These are phyloP conservation scores for Lepetodrilus schrolli DNA, from an alignment of 2,888 invertebrate species.

Conservation along the genomic window DNA sequence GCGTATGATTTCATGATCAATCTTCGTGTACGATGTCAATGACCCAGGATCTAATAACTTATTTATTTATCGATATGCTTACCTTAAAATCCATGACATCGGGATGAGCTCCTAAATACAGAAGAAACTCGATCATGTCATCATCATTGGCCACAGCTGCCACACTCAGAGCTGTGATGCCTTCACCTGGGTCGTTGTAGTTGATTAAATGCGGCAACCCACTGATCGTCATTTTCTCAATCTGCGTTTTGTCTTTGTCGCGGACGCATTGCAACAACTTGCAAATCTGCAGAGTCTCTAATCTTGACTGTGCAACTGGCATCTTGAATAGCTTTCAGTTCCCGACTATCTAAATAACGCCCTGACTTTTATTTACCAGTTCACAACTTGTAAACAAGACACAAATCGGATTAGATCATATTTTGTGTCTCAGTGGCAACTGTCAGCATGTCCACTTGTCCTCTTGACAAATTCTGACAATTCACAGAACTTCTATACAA, in stretches of 20 bases:
- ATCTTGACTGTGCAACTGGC: conserved; percentile 73
- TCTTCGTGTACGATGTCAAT: too few relatives aligned
- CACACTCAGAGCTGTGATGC: conserved; percentile 72
- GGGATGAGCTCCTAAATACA: conserved; percentile 74
- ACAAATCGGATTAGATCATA: not conserved
- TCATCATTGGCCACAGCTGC: conserved; percentile 74
- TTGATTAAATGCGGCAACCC: conserved; percentile 75
- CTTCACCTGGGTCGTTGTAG: conserved; percentile 73
- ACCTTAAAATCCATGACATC: conserved; percentile 73
- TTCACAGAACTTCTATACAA: too few relatives aligned
- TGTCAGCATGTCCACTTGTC: too few relatives aligned
- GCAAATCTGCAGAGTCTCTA: conserved; percentile 74
- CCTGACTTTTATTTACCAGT: not conserved
- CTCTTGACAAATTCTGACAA: too few relatives aligned
- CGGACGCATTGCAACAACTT: conserved; percentile 75
- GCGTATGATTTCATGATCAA: too few relatives aligned
- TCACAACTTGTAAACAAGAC: not conserved
- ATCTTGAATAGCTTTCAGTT: conserved; percentile 49
- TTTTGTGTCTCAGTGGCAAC: not conserved
- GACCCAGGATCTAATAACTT: not conserved
- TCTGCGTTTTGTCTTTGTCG: conserved; percentile 69
- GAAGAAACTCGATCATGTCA: conserved; percentile 73
- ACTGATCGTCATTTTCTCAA: conserved; percentile 71
- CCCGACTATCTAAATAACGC: not conserved
- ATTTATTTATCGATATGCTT: not conserved